Evolutionary conservation across 2,113 vertebrate species (phyloP).

Genomic region (Saguinus imperator): DNA sequence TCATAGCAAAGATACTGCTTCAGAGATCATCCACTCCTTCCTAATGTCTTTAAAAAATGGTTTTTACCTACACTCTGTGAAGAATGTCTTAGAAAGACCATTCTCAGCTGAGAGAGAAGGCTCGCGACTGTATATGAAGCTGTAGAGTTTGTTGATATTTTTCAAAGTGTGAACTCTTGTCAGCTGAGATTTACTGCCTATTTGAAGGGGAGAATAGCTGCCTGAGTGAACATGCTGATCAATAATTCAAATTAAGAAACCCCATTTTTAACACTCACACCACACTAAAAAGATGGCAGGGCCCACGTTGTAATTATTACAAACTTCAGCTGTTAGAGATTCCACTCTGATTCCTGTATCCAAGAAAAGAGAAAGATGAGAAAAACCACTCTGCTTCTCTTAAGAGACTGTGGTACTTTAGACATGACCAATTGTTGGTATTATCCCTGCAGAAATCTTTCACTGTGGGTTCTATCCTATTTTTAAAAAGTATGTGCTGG

Average conservation of each 20-base stretch:
- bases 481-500: conserved; percentile 28
- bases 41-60: not conserved
- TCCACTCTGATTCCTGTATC: conserved; percentile 50
- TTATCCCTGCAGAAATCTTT: conserved; percentile 38
- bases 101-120: not conserved
- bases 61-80: not conserved
- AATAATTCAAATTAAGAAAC: conserved; percentile 87
- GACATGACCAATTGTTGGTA: conserved; percentile 62
- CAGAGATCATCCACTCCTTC: not conserved
- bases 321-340: conserved; percentile 74
- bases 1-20: not conserved
- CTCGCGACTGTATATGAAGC: conserved; percentile 67
- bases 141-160: conserved; percentile 82
- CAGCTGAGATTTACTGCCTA: conserved; percentile 83
- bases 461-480: not conserved
- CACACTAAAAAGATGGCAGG: conserved; percentile 77
- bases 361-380: conserved; percentile 62
- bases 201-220: conserved; percentile 81
- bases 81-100: not conserved
- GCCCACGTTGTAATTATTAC: conserved; percentile 80
- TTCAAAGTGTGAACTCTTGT: conserved; percentile 81
- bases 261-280: conserved; percentile 83
- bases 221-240: conserved; percentile 82
- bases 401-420: not conserved
- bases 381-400: conserved; percentile 34